Evolutionary conservation across 2,797 vertebrate genomes (phyloP), one percentile per base, ranked within the genome.

Genomic region (Adelosebastes latens): DNA sequence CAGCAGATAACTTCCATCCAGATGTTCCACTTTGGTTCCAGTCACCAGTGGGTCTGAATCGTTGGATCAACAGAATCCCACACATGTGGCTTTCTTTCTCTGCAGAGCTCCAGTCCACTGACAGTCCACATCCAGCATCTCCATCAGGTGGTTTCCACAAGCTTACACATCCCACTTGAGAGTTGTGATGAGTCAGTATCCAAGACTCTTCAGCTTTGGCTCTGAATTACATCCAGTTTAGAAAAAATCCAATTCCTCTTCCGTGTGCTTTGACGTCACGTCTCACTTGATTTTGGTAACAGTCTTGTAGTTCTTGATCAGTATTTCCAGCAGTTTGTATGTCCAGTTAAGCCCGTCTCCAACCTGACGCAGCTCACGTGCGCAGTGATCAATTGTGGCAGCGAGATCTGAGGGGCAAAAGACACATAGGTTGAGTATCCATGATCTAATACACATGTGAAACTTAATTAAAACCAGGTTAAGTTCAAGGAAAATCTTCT

Each of bases 331-430:
- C 22, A 96, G 76, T 31, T 89, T 93, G 87, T 93, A 92, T 58
- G 72, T 94, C 94, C 94, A 95, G 88, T 93, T 81, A 0, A 96
- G 70, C 1, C 62, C 1, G 69, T 96, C 96, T 34, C 96, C 96
- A 2, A 92, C 10, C 0, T 80, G 69, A 6, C 94, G 94, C 8
- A 96, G 76, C 87, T 94, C 86, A 0, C 2, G 70, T 0, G 93
- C 95, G 9, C 93, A 94, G 32, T 85, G 60, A 1, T 74, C 27
- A 2, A 87, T 70, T 1, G 32, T 14, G 20, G 76, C 60, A 1
- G 85, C 0, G 1, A 72, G 12, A 31, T 94, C 95, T 95, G 78
- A 63, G 42, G 55, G 55, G 60, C 0, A 10, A 63, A 80, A 27
- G 10, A 24, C 6, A 70, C 13, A 3, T 3, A 6, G 6, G 1